These are phyloP conservation scores for Danio jaintianensis DNA, from an alignment of 2,797 vertebrate species.

Conservation along the genomic window DNA sequence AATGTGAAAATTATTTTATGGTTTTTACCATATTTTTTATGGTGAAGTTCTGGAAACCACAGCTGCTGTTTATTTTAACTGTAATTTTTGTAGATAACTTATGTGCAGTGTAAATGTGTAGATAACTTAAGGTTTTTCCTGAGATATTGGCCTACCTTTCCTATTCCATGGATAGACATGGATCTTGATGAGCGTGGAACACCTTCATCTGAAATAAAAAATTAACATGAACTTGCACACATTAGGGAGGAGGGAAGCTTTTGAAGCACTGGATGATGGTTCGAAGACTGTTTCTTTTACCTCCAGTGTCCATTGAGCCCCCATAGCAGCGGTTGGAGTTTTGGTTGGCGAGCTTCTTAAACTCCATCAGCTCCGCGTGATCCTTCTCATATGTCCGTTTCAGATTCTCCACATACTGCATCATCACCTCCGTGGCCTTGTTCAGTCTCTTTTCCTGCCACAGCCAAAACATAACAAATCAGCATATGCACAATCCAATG, in stretches of 20 bases:
- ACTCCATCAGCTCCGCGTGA: slow-evolving; percentile 95
- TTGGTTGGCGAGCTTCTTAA: slow-evolving; percentile 97
- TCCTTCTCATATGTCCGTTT: slow-evolving; percentile 99
- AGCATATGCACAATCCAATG: background rate
- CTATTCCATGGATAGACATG: slow-evolving; percentile 95
- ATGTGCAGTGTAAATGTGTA: too few species aligned
- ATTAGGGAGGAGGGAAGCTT: background rate
- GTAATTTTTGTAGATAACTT: too few species aligned
- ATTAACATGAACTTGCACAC: slow-evolving; percentile 14
- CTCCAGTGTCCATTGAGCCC: slow-evolving; percentile 83
- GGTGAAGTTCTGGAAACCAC: too few species aligned
- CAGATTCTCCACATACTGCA: slow-evolving; percentile 98
- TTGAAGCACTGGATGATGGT: background rate
- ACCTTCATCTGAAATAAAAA: slow-evolving; percentile 86
- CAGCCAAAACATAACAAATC: slow-evolving; percentile 24
- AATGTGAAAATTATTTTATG: too few species aligned
- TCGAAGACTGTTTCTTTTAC: slow-evolving; percentile 63
- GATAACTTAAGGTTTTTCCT: too few species aligned
- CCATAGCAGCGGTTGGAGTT: slow-evolving; percentile 94
- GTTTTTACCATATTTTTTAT: too few species aligned
- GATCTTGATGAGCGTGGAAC: slow-evolving; percentile 90
- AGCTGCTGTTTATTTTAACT: too few species aligned
- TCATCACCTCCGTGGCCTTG: slow-evolving; percentile 98
- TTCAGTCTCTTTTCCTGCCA: slow-evolving; percentile 96
- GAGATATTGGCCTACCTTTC: slow-evolving; percentile 86